Evolutionary conservation across 2,113 vertebrate genomes (phyloP).

Genomic region (Pavo muticus): DNA sequence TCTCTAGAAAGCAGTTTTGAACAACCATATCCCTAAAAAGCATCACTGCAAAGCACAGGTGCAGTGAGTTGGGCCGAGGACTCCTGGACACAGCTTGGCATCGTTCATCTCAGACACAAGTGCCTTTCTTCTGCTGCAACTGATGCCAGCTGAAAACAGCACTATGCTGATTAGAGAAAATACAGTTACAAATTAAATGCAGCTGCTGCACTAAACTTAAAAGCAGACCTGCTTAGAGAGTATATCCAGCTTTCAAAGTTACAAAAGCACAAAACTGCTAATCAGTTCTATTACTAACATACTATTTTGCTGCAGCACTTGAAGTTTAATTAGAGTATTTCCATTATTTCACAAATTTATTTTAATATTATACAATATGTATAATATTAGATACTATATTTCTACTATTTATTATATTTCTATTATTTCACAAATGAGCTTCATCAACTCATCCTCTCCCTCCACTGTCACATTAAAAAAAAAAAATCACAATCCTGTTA

Average conservation of each 20-base stretch:
- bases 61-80: neutral
- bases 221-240: neutral
- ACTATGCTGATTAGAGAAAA: neutral
- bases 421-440: fast-evolving
- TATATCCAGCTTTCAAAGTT: neutral
- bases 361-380: too few relatives aligned
- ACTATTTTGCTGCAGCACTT: neutral
- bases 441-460: neutral
- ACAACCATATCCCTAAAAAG: neutral
- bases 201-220: neutral
- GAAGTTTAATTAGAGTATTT: neutral
- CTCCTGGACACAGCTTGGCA: neutral
- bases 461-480: neutral
- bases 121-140: neutral
- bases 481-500: neutral
- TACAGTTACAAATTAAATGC: neutral
- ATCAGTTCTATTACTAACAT: neutral
- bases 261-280: neutral
- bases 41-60: neutral
- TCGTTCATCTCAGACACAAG: neutral
- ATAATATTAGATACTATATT: too few relatives aligned
- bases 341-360: neutral
- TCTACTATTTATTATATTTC: neutral
- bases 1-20: neutral
- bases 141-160: neutral